These are phyloP conservation scores for Mythimna ferrago DNA, from an alignment of 2,888 invertebrate species.

Conservation along the genomic window DNA sequence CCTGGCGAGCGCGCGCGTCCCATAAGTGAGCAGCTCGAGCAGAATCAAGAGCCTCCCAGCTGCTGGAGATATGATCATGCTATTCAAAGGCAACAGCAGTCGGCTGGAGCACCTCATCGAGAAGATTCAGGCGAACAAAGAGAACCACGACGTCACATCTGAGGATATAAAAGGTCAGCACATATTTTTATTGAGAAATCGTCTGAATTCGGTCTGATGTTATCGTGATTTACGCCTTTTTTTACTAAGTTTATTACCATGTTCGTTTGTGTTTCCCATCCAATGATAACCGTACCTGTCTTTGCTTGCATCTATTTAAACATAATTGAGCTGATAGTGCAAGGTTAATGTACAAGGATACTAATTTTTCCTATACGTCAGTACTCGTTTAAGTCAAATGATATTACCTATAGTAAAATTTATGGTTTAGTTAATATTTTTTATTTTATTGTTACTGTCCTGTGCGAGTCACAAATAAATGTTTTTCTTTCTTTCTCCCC, in stretches of 20 bases:
- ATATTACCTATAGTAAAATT: too few relatives aligned
- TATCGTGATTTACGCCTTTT: not conserved
- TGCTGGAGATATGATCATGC: slow-evolving; percentile 91
- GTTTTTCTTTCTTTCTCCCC: too few relatives aligned
- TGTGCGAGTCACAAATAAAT: too few relatives aligned
- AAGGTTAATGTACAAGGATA: not conserved
- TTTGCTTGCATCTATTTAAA: not conserved
- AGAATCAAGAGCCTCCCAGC: slow-evolving; percentile 46
- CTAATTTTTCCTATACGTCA: not conserved
- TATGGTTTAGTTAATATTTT: too few relatives aligned
- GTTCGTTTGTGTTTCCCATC: not conserved
- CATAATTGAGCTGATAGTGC: not conserved
- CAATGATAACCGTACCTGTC: not conserved
- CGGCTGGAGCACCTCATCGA: slow-evolving; percentile 96
- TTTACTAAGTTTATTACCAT: not conserved
- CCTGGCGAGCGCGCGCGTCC: slow-evolving; percentile 64
- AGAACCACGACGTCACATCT: slow-evolving; percentile 91
- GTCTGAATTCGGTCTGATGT: not conserved
- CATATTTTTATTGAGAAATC: not conserved
- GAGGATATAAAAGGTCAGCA: slow-evolving; percentile 89
- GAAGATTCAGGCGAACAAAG: slow-evolving; percentile 96
- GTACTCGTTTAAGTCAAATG: not conserved
- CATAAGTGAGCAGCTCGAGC: slow-evolving; percentile 54
- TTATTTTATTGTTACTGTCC: too few relatives aligned
- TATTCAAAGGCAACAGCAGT: slow-evolving; percentile 97